These are phyloP conservation scores for Neria commutata DNA, from an alignment of 2,888 invertebrate species.

Conservation along the genomic window DNA sequence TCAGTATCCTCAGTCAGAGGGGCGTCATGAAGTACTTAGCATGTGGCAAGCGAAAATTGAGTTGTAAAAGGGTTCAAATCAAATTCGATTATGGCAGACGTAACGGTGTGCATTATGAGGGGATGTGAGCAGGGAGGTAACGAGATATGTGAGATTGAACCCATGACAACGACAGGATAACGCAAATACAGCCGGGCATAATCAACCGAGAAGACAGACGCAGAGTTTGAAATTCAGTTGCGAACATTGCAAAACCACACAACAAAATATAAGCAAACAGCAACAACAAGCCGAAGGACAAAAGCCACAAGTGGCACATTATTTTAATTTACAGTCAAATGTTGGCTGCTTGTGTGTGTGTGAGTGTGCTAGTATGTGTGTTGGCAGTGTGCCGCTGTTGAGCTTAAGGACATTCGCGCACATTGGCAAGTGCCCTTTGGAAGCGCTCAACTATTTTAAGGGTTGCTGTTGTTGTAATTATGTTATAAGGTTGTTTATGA, in stretches of 20 bases:
- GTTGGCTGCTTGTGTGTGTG: constrained; percentile 34
- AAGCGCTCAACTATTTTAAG: constrained; percentile 20
- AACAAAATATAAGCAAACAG: constrained; percentile 8
- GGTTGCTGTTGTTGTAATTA: constrained; percentile 42
- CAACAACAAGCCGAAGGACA: constrained; percentile 14
- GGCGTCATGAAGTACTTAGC: constrained; percentile 9
- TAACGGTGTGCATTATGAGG: constrained; percentile 29
- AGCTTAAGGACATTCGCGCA: neutral
- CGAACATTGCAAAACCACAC: neutral
- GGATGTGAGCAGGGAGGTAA: constrained; percentile 14
- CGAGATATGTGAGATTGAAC: constrained; percentile 24
- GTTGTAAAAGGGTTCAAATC: constrained; percentile 47
- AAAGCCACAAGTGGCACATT: constrained; percentile 58
- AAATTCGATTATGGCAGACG: constrained; percentile 51
- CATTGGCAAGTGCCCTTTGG: neutral
- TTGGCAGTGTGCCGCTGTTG: neutral
- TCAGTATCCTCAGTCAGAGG: too few species aligned
- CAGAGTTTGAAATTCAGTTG: neutral
- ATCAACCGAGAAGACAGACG: neutral
- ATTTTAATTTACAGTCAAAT: constrained; percentile 52
- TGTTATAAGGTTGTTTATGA: constrained; percentile 48
- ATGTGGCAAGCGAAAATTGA: constrained; percentile 19
- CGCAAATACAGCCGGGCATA: constrained; percentile 20
- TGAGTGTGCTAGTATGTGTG: constrained; percentile 15
- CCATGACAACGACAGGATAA: constrained; percentile 11